A percentile compares a stretch with the other conserved stretches of the same genome.
phyloP scores from a whole-genome alignment of 2,113 vertebrate genomes.

The Puntigrus tetrazona region DNA sequence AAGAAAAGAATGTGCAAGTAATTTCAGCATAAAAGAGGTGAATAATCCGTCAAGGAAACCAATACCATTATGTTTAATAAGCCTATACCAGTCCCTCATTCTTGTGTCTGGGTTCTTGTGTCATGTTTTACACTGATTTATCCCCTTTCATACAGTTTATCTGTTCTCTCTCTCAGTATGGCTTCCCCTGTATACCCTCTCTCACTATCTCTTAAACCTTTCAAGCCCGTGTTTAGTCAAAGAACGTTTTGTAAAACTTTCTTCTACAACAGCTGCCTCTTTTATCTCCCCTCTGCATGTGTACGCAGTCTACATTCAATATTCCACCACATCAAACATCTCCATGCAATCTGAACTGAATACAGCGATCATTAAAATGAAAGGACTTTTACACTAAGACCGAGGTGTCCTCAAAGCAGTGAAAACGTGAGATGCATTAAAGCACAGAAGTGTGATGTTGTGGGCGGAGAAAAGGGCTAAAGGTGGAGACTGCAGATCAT shows the following conservation, averaged over 20 bases:
- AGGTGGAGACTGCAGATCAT: background rate
- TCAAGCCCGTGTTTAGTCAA: background rate
- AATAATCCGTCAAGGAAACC: background rate
- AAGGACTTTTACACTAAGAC: background rate
- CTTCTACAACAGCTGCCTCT: too few species aligned
- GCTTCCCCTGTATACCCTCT: background rate
- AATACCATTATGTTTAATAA: background rate
- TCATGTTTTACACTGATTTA: conserved; percentile 18
- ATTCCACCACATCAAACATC: background rate
- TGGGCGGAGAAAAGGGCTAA: background rate
- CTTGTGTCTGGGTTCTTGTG: background rate
- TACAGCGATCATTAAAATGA: background rate
- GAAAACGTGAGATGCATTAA: background rate
- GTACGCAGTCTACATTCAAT: background rate
- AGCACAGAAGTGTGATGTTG: background rate
- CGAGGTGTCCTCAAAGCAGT: background rate
- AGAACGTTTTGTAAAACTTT: background rate
- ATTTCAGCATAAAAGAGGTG: background rate
- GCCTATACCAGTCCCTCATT: background rate
- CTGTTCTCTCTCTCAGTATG: background rate
- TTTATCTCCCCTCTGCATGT: background rate
- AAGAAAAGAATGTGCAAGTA: background rate
- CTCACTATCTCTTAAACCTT: background rate
- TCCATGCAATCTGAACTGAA: background rate
- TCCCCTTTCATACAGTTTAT: background rate